Percentiles rank a stretch among this genome's conserved stretches.
Evolutionary conservation across 2,888 invertebrate species (phyloP).

Genomic region (Drosophila melanosoma): DNA sequence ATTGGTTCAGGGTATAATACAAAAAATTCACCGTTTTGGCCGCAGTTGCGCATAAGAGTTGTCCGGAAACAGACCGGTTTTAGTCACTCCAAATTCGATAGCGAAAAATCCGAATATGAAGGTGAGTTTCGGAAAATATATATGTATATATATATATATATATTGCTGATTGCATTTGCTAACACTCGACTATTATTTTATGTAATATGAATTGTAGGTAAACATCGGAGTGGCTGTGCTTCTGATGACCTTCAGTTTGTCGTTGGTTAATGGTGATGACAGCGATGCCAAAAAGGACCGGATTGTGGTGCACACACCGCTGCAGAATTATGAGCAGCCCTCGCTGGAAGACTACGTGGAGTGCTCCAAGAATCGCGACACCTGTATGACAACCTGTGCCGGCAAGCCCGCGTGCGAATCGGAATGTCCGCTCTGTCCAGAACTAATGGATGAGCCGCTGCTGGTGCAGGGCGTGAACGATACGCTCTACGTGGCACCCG

Average conservation of each 20-base stretch:
- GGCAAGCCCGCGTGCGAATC: conserved; percentile 44
- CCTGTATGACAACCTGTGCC: conserved; percentile 62
- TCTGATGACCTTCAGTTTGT: conserved; percentile 11
- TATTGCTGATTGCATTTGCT: not conserved
- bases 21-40: not conserved
- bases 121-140: conserved; percentile 32
- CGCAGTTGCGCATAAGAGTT: conserved; percentile 38
- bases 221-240: conserved; percentile 11
- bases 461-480: conserved; percentile 82
- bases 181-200: conserved; percentile 26
- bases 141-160: not conserved
- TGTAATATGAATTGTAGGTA: conserved; percentile 19
- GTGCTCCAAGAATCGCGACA: conserved; percentile 67
- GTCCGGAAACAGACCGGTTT: conserved; percentile 1
- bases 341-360: conserved; percentile 75
- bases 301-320: conserved; percentile 76
- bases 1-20: not conserved
- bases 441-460: conserved; percentile 70
- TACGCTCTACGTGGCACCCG: conserved; percentile 58
- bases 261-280: conserved; percentile 19
- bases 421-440: conserved; percentile 78
- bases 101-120: conserved; percentile 32
- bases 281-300: conserved; percentile 40
- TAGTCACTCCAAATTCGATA: conserved; percentile 1
- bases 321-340: conserved; percentile 78